Base-by-base conservation (phyloP, 2,888 invertebrate species). In the Netelia fuscicornis region DNA sequence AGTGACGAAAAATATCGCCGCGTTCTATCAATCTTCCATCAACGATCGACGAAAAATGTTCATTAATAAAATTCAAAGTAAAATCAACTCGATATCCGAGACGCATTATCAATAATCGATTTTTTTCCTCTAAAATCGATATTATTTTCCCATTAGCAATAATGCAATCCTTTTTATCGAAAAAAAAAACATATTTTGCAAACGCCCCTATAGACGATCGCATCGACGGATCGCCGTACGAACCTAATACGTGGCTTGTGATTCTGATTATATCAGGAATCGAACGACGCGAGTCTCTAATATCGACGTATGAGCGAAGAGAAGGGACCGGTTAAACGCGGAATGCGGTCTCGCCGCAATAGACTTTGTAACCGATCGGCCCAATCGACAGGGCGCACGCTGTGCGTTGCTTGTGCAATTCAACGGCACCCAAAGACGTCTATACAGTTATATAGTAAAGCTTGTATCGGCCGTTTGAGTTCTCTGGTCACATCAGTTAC, bases 291-390 rank as follows among this genome's bases (percentile, higher is more conserved):
- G 54, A 65, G 65, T 13, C 17, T 42, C 20, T 54, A 37, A 56
- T 54, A 88, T 88, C 84, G 88, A 89, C 83, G 87, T 56, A 60
- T 89, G 87, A 89, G 86, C 84, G 83, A 84, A 87, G 85, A 75
- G 87, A 89, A 87, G 89, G 89, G 90, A 90, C 88, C 90, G 90
- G 90, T 92, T 91, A 89, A 91, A 90, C 85, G 78, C 87, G 90
- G 91, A 92, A 92, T 92, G 92, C 87, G 90, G 92, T 91, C 90
- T 89, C 87, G 90, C 90, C 89, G 89, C 91, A 90, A 90, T 88
- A 90, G 88, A 91, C 89, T 90, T 91, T 91, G 91, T 90, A 91
- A 92, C 89, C 87, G 90, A 92, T 92, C 91, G 83, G 87, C 83
- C 84, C 84, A 84, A 86, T 88, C 86, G 84, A 72, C 85, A 70